Evolutionary conservation across 92 coral and sea anemone genomes (phyloP).

Genomic region (Pocillopora meandrina): DNA sequence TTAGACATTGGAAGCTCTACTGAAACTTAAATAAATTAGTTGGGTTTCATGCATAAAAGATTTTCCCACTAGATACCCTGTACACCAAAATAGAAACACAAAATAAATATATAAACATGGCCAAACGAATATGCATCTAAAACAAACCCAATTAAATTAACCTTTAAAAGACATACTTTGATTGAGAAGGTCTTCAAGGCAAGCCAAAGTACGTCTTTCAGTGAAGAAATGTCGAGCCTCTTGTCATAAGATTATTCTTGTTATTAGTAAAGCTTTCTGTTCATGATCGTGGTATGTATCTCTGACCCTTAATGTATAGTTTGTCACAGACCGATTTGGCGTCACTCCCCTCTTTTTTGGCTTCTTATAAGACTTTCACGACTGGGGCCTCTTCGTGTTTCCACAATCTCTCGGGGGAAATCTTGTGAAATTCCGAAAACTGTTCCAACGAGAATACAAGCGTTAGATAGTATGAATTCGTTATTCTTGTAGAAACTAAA

Average conservation of each 20-base stretch:
- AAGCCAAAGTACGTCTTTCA: background rate
- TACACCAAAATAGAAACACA: background rate
- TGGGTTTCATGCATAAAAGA: too few species aligned
- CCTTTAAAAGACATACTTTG: background rate
- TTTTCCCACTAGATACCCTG: too few species aligned
- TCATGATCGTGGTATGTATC: background rate
- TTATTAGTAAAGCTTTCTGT: background rate
- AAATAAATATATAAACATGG: background rate
- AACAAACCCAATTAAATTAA: background rate
- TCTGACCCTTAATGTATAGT: conserved; percentile 16
- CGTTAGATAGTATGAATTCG: too few species aligned
- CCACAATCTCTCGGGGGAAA: conserved; percentile 21
- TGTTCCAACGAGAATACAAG: too few species aligned
- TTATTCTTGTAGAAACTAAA: too few species aligned
- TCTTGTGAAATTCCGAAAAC: too few species aligned
- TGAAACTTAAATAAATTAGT: too few species aligned
- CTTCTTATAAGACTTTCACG: conserved; percentile 6
- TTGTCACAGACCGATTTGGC: background rate
- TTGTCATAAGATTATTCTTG: too few species aligned
- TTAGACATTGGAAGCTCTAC: too few species aligned
- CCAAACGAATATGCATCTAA: background rate
- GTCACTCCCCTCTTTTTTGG: background rate
- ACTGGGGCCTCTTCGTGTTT: conserved; percentile 13
- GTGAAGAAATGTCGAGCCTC: too few species aligned
- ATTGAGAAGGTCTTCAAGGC: background rate